Base-by-base conservation (phyloP, 2,888 invertebrate genomes). In the Anaspis maculata region DNA sequence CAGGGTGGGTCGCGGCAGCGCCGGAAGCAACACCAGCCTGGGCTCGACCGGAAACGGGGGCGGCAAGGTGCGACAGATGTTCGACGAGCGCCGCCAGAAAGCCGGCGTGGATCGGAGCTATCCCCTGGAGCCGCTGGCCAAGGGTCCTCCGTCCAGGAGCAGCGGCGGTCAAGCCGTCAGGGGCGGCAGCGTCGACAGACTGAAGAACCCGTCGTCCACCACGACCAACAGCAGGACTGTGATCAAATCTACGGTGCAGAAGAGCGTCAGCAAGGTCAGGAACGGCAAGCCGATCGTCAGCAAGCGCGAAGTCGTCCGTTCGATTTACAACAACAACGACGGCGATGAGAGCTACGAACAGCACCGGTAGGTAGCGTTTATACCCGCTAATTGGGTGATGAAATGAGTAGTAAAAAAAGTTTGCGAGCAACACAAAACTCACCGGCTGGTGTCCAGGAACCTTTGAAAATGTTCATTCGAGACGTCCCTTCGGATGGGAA, bases 41-140 rank as follows among this genome's bases (percentile, higher is more conserved):
- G 32, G 37, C 4, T 32, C 32, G n/a, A 37, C 37, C 7, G 37
- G 34, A 9, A 32, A 16, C 9, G n/a, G n/a, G n/a, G 55, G 56
- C n/a, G 59, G 59, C 24, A 49, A 54, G 78, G 86, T 87, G 15
- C 77, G 88, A 9, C 87, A 87, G 67, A 82, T 88, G 82, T 88
- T 88, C 55, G 84, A 87, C 55, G 87, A 87, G 59, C 74, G 85
- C 14, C 74, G 85, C 22, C 82, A 82, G 47, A 72, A 72, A 35
- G 78, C 76, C 2, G 85, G 85, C 19, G 79, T 85, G 44, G 87
- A 88, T 64, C 80, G 82, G 51, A 85, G 86, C 56, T 82, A 86
- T 62, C 87, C 85, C 0, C 68, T 88, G 1, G 82, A 85, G 54
- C 88, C 88, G 0, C 72, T 88, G 33, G 74, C 74, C 46, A 41